Base-by-base conservation (phyloP, 2,797 vertebrate genomes). In the Sebastes vulpes region DNA sequence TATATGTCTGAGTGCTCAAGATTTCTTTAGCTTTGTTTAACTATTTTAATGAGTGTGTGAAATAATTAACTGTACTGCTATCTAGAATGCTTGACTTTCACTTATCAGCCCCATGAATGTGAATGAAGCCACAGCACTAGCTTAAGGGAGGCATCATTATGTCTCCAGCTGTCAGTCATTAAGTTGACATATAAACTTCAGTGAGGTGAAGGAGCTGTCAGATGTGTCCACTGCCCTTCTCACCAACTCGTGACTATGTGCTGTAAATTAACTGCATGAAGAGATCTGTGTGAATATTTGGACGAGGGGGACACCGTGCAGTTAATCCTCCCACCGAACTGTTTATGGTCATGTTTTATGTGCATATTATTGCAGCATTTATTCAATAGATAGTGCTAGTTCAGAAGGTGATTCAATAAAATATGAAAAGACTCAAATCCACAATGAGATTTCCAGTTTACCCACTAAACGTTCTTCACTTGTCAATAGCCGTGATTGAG, bases 401-500 rank as follows among this genome's bases (percentile, higher is more conserved):
- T 52, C 8, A 54, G 11, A 72, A 7, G 11, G 46, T 50, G 21
- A 63, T 74, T 67, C 12, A 56, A 4, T 75, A 60, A 61, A 66
- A 66, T 23, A 53, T 63, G 50, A 16, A 65, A 77, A 63, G 4
- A 71, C 7, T 14, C 6, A 21, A 72, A 60, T 54, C 29, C 18
- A 52, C 29, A 26, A 65, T 67, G 35, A 72, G 21, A 83, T 79
- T 65, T 70, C 53, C 64, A 61, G 59, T 88, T 79, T 38, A 77
- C 18, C 23, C 26, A 64, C 38, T 57, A 75, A 85, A 80, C 5
- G 1, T 23, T 63, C 16, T 23, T 42, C 52, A 52, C 23, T 79
- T 83, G 75, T 79, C 80, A 82, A 74, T 75, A 42, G 46, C 42
- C 4, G 32, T 79, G 85, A 90, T 82, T 81, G 53, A 88, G 59